Evolutionary conservation across 2,888 invertebrate genomes (phyloP).

Genomic region (Boloria selene): DNA sequence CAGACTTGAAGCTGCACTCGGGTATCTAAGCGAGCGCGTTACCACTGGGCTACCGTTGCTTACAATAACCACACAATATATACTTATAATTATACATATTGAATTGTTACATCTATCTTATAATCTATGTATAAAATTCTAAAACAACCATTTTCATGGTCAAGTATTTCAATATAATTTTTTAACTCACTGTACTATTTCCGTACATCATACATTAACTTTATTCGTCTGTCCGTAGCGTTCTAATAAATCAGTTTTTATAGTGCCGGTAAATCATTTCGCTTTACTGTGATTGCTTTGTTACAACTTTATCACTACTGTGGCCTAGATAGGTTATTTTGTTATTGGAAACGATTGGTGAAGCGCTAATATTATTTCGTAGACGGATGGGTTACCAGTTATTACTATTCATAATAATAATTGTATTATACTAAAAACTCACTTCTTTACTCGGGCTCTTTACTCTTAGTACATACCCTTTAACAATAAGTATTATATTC

Average conservation of each 20-base stretch:
- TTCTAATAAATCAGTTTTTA: slow-evolving; percentile 33
- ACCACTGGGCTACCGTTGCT: too few species aligned
- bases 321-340: slow-evolving; percentile 2
- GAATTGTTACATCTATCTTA: too few species aligned
- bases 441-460: too few species aligned
- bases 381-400: background rate
- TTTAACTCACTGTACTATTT: background rate
- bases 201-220: background rate
- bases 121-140: background rate
- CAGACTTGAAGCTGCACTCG: too few species aligned
- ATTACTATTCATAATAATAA: background rate
- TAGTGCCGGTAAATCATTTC: slow-evolving; percentile 30
- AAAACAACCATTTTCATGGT: background rate
- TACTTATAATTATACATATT: too few species aligned
- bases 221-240: slow-evolving; percentile 14
- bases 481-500: too few species aligned
- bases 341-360: background rate
- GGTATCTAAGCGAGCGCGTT: too few species aligned
- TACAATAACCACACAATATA: too few species aligned
- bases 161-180: background rate
- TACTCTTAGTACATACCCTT: too few species aligned
- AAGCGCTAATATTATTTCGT: background rate
- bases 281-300: slow-evolving; percentile 15
- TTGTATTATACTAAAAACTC: too few species aligned
- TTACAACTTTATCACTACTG: background rate